These are phyloP conservation scores for Drosophila falleni DNA, from an alignment of 2,888 invertebrate species.

Conservation along the genomic window DNA sequence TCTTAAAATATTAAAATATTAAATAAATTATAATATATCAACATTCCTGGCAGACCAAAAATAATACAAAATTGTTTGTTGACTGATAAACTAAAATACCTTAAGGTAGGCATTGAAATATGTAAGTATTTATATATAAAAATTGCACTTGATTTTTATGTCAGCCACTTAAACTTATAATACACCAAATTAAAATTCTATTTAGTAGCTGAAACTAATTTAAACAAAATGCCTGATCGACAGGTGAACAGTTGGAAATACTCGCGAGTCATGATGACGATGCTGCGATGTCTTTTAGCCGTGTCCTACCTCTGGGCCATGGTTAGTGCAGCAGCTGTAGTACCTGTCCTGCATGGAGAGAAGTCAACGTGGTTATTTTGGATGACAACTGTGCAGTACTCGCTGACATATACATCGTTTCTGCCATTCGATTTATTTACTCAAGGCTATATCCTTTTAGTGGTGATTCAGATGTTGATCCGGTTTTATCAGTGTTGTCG, in stretches of 20 bases:
- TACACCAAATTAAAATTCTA: neutral
- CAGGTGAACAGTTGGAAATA: rapidly evolving
- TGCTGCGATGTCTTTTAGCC: neutral
- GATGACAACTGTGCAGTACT: neutral
- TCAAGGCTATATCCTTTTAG: rapidly evolving
- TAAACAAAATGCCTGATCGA: conserved; percentile 12
- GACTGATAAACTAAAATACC: neutral
- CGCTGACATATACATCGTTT: conserved; percentile 1
- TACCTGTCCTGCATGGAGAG: neutral
- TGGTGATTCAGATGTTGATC: neutral
- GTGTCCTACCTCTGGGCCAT: conserved; percentile 30
- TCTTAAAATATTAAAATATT: no score
- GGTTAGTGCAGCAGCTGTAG: conserved; percentile 19
- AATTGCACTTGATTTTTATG: neutral
- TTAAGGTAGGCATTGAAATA: neutral
- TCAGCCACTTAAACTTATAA: neutral
- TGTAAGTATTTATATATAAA: neutral
- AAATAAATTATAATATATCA: no score
- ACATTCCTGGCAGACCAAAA: neutral
- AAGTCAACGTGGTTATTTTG: neutral
- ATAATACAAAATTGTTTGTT: neutral
- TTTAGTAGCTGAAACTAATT: neutral
- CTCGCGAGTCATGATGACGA: neutral
- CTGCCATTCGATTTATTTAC: neutral
- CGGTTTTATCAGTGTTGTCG: conserved; percentile 17